Percentiles rank a stretch among this genome's conserved stretches.
These are phyloP conservation scores for Nematolebias whitei DNA, from an alignment of 2,113 vertebrate genomes.

Conservation along the genomic window DNA sequence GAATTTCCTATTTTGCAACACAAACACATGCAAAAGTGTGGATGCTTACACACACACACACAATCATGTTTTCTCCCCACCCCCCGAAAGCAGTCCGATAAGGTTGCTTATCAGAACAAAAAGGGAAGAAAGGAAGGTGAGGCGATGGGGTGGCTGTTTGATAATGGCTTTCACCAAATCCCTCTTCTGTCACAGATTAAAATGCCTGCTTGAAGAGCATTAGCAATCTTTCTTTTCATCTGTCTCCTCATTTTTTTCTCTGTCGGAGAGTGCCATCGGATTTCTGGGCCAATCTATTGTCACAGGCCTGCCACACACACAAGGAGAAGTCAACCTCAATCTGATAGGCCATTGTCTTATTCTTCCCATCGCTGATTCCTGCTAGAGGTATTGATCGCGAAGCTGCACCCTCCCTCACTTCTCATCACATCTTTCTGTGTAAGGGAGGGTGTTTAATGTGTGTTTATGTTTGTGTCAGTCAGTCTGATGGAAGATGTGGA, in stretches of 20 bases:
- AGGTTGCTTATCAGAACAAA: constrained; percentile 84
- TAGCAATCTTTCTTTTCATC: constrained; percentile 88
- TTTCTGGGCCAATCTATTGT: constrained; percentile 88
- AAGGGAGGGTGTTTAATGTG: constrained; percentile 36
- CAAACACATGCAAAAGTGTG: constrained; percentile 71
- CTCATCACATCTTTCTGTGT: constrained; percentile 79
- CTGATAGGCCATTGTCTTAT: constrained; percentile 90
- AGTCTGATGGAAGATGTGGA: constrained; percentile 56
- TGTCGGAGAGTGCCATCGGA: constrained; percentile 82
- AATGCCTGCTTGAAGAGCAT: constrained; percentile 85
- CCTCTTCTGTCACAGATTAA: constrained; percentile 91
- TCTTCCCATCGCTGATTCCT: constrained; percentile 85
- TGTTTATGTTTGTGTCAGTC: constrained; percentile 48
- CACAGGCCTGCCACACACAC: constrained; percentile 80
- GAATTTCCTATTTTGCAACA: constrained; percentile 68
- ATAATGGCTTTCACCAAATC: constrained; percentile 94
- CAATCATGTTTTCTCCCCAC: constrained; percentile 53
- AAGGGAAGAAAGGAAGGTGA: constrained; percentile 49
- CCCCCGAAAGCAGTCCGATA: constrained; percentile 80
- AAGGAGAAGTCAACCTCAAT: constrained; percentile 90
- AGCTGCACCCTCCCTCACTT: constrained; percentile 66
- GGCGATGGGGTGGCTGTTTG: constrained; percentile 71
- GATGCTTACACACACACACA: constrained; percentile 41
- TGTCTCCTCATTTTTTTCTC: constrained; percentile 68
- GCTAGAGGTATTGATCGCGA: constrained; percentile 84